A percentile compares a stretch with the other conserved stretches of the same genome.
Conservation (phyloP, 2,888 invertebrate genomes). For the Fragum fragum region DNA sequence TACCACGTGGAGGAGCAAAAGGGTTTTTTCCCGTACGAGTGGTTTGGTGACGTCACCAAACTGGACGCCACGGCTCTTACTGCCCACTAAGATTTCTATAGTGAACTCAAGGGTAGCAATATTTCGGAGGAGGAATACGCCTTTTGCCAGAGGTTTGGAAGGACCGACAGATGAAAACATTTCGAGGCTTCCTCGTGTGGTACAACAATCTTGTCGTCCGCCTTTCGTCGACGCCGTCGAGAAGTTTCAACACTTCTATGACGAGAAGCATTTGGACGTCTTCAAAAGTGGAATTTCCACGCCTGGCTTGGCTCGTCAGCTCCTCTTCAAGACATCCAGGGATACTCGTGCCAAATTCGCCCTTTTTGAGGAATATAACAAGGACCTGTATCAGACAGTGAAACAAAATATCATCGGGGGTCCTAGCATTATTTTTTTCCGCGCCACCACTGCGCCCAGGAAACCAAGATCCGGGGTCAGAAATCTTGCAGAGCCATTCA, state of each 20-base stretch:
- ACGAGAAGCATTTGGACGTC: conserved; percentile 59
- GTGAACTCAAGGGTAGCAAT: no score
- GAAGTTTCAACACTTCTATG: conserved; percentile 57
- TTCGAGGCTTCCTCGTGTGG: conserved; percentile 67
- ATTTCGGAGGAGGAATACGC: no score
- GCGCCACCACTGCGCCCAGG: neutral
- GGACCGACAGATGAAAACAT: conserved; percentile 55
- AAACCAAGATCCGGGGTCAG: conserved; percentile 42
- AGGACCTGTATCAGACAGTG: conserved; percentile 58
- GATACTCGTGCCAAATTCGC: conserved; percentile 25
- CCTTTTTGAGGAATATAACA: conserved; percentile 55
- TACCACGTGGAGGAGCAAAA: no score
- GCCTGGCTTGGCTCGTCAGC: conserved; percentile 50
- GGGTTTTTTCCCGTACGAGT: no score
- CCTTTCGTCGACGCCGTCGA: conserved; percentile 66
- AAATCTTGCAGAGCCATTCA: conserved; percentile 47
- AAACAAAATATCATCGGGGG: conserved; percentile 59
- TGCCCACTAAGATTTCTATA: no score
- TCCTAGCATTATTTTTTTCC: neutral
- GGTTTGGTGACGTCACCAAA: no score
- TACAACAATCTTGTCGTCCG: no score
- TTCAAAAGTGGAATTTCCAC: conserved; percentile 65
- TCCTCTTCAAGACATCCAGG: conserved; percentile 6
- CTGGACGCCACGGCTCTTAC: no score
- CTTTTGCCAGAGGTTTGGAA: no score